These are phyloP conservation scores for Eupsittula cactorum DNA, from an alignment of 2,113 vertebrate species.

Conservation along the genomic window DNA sequence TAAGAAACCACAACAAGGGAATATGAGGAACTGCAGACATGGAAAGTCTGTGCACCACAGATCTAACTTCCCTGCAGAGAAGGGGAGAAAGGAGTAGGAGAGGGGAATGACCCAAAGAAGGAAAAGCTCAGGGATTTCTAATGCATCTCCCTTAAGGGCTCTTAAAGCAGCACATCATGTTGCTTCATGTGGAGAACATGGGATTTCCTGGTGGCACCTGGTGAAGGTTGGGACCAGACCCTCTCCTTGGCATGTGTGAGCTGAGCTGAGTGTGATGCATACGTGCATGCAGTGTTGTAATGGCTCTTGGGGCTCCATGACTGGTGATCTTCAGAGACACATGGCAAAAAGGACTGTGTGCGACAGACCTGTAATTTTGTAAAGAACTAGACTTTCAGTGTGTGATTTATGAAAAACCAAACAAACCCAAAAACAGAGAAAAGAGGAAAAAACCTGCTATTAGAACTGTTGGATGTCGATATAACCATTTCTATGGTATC, in stretches of 20 bases:
- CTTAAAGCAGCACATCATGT: not conserved
- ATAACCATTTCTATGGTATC: not conserved
- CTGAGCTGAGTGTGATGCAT: not conserved
- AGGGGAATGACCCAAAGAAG: not conserved
- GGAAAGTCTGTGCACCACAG: not conserved
- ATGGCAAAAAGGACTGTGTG: not conserved
- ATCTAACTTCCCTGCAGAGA: not conserved
- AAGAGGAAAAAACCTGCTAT: not conserved
- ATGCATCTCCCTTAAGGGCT: not conserved
- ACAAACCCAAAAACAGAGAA: not conserved
- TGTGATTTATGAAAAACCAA: not conserved
- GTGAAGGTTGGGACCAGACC: not conserved
- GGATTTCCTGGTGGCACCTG: not conserved
- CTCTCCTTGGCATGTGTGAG: fast-evolving
- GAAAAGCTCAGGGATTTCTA: not conserved
- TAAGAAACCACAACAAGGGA: not conserved
- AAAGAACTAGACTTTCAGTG: not conserved
- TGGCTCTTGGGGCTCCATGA: not conserved
- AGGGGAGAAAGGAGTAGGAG: not conserved
- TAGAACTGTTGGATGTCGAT: not conserved
- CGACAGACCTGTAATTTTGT: not conserved
- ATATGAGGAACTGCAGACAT: not conserved
- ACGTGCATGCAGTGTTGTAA: fast-evolving
- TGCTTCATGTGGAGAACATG: not conserved
- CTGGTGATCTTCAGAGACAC: not conserved